Evolutionary conservation across 2,797 vertebrate species (phyloP).

Genomic region (Percopsis omiscomaycus): DNA sequence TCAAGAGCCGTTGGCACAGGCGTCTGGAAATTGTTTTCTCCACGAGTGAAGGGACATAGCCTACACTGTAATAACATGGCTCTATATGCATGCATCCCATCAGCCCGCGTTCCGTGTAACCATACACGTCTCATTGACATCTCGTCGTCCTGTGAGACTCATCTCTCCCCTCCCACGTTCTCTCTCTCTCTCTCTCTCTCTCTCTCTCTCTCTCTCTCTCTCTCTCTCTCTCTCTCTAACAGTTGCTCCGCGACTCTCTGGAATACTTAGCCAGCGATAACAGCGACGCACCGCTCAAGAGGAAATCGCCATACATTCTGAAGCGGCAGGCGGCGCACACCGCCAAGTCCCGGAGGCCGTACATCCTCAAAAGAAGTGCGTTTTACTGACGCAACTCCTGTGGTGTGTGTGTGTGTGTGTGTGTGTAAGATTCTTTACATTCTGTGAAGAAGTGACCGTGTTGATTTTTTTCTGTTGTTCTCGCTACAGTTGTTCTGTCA

Average conservation of each 20-base stretch:
- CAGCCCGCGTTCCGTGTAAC: constrained; percentile 21
- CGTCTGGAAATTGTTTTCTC: constrained; percentile 34
- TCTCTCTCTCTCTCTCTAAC: constrained; percentile 23
- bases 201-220: constrained; percentile 8
- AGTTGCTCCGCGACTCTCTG: constrained; percentile 74
- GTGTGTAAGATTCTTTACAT: constrained; percentile 40
- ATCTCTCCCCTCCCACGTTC: not conserved
- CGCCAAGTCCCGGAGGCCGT: constrained; percentile 91
- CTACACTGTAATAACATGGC: constrained; percentile 30
- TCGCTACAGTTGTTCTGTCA: constrained; percentile 18
- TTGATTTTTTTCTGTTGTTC: constrained; percentile 53
- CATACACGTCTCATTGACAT: constrained; percentile 14
- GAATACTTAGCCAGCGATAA: constrained; percentile 80
- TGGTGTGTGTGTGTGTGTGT: not conserved
- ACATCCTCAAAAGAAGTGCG: constrained; percentile 89
- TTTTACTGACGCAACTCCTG: constrained; percentile 80
- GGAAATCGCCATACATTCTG: constrained; percentile 95
- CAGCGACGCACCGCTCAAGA: constrained; percentile 84
- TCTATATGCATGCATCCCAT: not conserved
- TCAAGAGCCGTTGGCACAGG: constrained; percentile 1
- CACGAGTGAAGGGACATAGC: constrained; percentile 32
- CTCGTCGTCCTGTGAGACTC: constrained; percentile 7
- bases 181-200: not conserved
- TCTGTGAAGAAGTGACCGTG: constrained; percentile 75
- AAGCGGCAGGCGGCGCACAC: constrained; percentile 85